Base-by-base conservation (phyloP, 2,888 invertebrate genomes). In the Aproaerema taeniolella region DNA sequence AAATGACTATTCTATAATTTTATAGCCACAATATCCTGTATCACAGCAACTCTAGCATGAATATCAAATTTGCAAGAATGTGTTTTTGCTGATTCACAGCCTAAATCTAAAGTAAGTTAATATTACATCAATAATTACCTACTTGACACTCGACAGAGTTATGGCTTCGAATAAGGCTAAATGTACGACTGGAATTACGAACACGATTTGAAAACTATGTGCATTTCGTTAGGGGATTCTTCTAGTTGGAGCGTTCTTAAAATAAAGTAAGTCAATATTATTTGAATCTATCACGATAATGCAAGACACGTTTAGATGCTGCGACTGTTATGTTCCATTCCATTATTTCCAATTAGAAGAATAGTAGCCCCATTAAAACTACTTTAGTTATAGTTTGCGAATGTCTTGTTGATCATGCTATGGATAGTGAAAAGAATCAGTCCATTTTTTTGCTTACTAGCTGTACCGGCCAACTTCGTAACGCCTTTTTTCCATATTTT, bases 1-100 rank as follows among this genome's bases (percentile, higher is more conserved):
- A 71, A 69, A 68, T 63, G 67, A 79, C 73, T 75, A 76, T 66
- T 67, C 63, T 73, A 77, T 69, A 72, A 60, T 55, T 69, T 75
- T 76, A 71, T 76, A 77, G 85, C 77, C 83, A 80, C 72, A 74
- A 74, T n/a, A n/a, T 73, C 73, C 70, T 80, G 81, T 85, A 83
- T 86, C 83, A 83, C 85, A 86, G 83, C 76, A 82, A 83, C 82
- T 85, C 83, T 86, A 86, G 85, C 83, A 68, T 85, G 83, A 78
- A 75, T 74, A 74, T 79, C 67, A 72, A 75, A 42, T 72, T 77
- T 75, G 76, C 78, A 70, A 79, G 76, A 78, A 77, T 71, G 72
- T 77, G 74, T 76, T 67, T 63, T 75, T 58, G 78, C 80, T 80
- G 83, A 75, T 61, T 79, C 78, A 80, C 82, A 86, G 83, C 82